These are phyloP conservation scores for Octodon degus DNA, from an alignment of 2,113 vertebrate species.

Conservation along the genomic window DNA sequence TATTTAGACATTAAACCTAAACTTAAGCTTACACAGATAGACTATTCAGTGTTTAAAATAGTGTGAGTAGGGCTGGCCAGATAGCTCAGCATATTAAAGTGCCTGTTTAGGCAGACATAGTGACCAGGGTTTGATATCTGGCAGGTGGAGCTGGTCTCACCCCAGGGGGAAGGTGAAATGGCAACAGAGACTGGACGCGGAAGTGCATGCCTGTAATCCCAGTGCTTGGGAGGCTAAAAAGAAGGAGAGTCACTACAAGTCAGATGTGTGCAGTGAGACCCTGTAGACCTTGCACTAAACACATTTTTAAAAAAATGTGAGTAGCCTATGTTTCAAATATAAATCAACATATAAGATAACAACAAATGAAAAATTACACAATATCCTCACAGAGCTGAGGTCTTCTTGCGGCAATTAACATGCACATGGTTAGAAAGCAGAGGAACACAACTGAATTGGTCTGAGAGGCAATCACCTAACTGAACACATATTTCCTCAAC, in stretches of 20 bases:
- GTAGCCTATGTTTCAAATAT: conserved; percentile 6
- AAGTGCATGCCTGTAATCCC: too few relatives aligned
- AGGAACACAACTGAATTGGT: conserved; percentile 7
- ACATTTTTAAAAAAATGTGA: neutral
- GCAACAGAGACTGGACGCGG: too few relatives aligned
- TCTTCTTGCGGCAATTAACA: conserved; percentile 52
- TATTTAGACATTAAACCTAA: conserved; percentile 27
- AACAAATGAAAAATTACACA: conserved; percentile 28
- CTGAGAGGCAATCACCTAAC: conserved; percentile 59
- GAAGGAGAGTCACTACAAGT: too few relatives aligned
- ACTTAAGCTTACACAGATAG: conserved; percentile 9
- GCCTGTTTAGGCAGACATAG: too few relatives aligned
- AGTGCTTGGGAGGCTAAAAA: too few relatives aligned
- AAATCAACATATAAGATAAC: conserved; percentile 38
- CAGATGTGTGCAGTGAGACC: too few relatives aligned
- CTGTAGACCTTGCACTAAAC: too few relatives aligned
- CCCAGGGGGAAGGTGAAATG: too few relatives aligned
- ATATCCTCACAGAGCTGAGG: conserved; percentile 24
- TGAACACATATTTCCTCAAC: conserved; percentile 65
- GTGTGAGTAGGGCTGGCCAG: neutral
- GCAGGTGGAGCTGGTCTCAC: too few relatives aligned
- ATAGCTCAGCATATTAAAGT: too few relatives aligned
- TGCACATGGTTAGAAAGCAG: conserved; percentile 57
- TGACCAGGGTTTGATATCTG: too few relatives aligned
- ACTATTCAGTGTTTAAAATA: conserved; percentile 51